Evolutionary conservation across 2,797 vertebrate genomes (phyloP).

Genomic region (Enteromius afrohamiltoni): DNA sequence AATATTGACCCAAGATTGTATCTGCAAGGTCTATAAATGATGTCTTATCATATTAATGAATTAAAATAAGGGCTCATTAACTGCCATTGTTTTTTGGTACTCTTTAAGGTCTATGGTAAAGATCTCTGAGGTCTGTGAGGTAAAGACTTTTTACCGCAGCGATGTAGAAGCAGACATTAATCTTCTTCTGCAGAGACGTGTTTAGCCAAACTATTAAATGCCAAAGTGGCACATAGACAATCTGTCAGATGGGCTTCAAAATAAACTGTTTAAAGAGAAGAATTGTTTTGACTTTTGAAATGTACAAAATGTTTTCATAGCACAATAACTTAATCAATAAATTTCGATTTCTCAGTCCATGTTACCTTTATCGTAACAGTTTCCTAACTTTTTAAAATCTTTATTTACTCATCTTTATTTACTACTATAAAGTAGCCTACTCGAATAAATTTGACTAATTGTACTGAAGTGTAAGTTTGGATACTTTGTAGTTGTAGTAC

Average conservation of each 20-base stretch:
- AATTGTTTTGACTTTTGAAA: neutral
- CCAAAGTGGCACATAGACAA: neutral
- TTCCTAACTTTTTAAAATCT: too few species aligned
- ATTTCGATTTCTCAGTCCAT: neutral
- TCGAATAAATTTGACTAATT: too few species aligned
- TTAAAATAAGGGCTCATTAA: neutral
- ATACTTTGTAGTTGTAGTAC: too few species aligned
- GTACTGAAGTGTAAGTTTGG: too few species aligned
- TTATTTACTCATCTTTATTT: neutral
- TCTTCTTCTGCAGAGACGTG: neutral
- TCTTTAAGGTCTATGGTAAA: too few species aligned
- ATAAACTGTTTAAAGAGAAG: neutral
- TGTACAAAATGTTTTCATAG: neutral
- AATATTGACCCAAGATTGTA: neutral
- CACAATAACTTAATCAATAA: neutral
- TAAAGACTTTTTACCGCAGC: neutral
- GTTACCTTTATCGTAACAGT: neutral
- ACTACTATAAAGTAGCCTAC: too few species aligned
- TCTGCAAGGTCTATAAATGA: neutral
- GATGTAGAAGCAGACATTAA: neutral
- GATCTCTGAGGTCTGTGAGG: neutral
- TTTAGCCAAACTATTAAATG: neutral
- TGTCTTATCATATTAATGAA: neutral
- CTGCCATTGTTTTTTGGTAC: neutral
- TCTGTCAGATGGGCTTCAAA: neutral